phyloP scores from a whole-genome alignment of 2,113 vertebrate species.

The Promerops cafer region DNA sequence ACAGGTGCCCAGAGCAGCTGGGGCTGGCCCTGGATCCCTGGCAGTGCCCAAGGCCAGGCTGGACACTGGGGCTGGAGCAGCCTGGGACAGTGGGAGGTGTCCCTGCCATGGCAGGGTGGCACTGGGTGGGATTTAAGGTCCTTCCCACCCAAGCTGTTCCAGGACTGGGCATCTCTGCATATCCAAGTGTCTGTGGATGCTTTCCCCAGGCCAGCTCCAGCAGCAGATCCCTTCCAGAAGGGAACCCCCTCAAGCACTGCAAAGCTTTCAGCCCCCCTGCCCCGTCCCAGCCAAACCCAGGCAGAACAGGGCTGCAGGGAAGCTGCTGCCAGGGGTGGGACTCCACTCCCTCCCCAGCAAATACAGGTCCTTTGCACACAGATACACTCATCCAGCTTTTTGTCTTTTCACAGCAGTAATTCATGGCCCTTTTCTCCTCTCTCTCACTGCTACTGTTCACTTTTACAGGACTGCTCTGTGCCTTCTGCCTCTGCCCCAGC shows the following conservation, averaged over 20 bases:
- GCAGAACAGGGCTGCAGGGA: background rate
- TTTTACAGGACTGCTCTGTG: too few relatives aligned
- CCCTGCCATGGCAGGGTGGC: background rate
- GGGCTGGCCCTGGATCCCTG: background rate
- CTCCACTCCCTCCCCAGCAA: background rate
- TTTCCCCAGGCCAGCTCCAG: background rate
- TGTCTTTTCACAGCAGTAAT: background rate
- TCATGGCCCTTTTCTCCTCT: background rate
- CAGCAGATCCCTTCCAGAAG: background rate
- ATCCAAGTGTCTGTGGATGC: background rate
- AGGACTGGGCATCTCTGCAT: background rate
- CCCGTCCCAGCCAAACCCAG: background rate
- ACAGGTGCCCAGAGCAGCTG: background rate
- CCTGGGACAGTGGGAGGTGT: background rate
- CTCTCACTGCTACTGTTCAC: background rate
- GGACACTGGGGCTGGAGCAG: background rate
- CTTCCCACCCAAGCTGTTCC: background rate
- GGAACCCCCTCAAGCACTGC: background rate
- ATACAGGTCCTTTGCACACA: background rate
- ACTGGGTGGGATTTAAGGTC: rapidly evolving
- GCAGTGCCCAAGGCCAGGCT: background rate
- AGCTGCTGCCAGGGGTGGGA: background rate
- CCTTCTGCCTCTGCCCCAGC: background rate
- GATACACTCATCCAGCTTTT: background rate
- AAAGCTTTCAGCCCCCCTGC: background rate